Evolutionary conservation across 2,797 vertebrate genomes (phyloP).

Genomic region (Florisuga fusca): DNA sequence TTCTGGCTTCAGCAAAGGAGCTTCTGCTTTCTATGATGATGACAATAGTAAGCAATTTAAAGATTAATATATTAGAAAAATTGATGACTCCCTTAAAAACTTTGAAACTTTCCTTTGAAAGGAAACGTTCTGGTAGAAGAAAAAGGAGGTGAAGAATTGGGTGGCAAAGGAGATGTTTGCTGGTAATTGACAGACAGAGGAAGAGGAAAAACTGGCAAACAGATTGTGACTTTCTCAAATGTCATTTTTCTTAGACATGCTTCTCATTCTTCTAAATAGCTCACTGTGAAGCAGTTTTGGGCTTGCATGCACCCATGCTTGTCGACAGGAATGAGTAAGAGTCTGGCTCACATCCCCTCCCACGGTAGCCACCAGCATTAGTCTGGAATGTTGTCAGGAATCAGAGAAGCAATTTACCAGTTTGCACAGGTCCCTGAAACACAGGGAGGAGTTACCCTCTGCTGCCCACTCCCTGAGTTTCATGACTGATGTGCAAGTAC

Average conservation of each 20-base stretch:
- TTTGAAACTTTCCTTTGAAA: neutral
- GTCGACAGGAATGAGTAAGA: constrained; percentile 58
- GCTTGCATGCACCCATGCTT: constrained; percentile 1
- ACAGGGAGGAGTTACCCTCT: accelerated
- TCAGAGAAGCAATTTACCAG: neutral
- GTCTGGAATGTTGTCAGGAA: neutral
- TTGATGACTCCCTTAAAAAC: neutral
- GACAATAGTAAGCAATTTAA: constrained; percentile 51
- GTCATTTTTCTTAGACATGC: constrained; percentile 20
- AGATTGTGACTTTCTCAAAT: constrained; percentile 64
- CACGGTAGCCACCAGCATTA: neutral
- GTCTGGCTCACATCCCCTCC: constrained; percentile 59
- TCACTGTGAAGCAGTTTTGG: constrained; percentile 5
- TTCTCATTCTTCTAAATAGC: constrained; percentile 45
- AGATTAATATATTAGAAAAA: constrained; percentile 40
- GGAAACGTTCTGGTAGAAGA: neutral
- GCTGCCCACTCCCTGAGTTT: accelerated
- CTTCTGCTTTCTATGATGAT: constrained; percentile 52
- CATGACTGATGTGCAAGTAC: neutral
- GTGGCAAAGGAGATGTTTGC: neutral
- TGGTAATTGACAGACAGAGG: constrained; percentile 31
- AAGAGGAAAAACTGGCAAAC: constrained; percentile 56
- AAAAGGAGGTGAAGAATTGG: neutral
- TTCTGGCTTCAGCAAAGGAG: constrained; percentile 50
- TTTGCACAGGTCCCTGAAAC: neutral